Conservation (phyloP, 2,113 vertebrate genomes). For the Calidris pugnax region DNA sequence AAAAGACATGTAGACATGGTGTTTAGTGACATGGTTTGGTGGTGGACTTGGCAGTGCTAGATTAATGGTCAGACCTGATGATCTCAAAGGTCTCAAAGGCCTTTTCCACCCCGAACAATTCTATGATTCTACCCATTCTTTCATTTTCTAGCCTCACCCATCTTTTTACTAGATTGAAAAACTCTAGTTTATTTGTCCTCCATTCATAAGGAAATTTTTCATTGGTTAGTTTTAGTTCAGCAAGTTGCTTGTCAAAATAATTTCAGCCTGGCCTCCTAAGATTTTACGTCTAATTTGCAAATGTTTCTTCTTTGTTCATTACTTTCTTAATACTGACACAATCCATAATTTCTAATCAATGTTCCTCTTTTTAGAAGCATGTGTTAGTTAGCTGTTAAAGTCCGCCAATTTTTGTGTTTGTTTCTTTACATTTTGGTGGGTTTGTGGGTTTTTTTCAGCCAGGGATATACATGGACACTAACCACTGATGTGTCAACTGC, state of each 20-base stretch:
- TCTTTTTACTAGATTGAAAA: background rate
- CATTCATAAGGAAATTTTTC: background rate
- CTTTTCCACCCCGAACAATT: background rate
- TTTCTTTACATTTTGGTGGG: background rate
- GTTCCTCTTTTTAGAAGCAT: background rate
- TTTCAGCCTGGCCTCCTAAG: background rate
- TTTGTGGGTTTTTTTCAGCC: background rate
- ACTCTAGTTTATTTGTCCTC: background rate
- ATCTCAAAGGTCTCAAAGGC: background rate
- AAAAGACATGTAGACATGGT: background rate
- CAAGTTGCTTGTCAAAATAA: background rate
- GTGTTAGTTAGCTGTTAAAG: background rate
- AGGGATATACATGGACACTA: background rate
- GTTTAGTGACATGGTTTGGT: background rate
- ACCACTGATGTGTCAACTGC: background rate
- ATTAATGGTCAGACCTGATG: background rate
- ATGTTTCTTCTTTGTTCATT: background rate
- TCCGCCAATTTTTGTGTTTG: background rate
- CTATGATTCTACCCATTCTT: background rate
- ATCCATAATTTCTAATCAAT: background rate
- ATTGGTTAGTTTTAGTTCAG: background rate
- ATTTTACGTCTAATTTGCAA: background rate
- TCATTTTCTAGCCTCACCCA: background rate
- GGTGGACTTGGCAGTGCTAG: background rate
- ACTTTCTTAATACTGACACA: background rate